These are phyloP conservation scores for Sylvia borin DNA, from an alignment of 2,797 vertebrate genomes.

Conservation along the genomic window DNA sequence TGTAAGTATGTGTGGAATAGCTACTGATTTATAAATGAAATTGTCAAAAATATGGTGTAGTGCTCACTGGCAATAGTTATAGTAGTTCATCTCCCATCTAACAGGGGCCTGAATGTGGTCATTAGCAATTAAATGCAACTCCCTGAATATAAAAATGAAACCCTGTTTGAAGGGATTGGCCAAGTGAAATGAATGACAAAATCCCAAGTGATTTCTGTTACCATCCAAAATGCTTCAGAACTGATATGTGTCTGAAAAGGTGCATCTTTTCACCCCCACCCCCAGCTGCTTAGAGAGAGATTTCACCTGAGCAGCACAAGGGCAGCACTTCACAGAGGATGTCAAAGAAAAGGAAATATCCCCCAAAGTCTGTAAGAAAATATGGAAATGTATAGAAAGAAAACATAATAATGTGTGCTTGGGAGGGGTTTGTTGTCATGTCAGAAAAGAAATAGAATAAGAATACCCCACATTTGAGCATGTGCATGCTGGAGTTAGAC, in stretches of 20 bases:
- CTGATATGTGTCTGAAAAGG: background rate
- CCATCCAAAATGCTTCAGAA: background rate
- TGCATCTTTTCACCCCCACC: background rate
- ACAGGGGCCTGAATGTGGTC: background rate
- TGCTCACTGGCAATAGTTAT: background rate
- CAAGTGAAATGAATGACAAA: background rate
- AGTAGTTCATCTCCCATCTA: background rate
- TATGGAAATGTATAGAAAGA: background rate
- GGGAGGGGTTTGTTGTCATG: background rate
- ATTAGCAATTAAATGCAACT: background rate
- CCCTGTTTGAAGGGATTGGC: background rate
- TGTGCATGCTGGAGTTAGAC: background rate
- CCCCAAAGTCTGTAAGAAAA: background rate
- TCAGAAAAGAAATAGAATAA: background rate
- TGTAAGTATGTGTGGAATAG: background rate
- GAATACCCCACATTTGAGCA: background rate
- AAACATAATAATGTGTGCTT: fast-evolving
- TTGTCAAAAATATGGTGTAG: background rate
- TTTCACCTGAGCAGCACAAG: background rate
- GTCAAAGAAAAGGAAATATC: background rate
- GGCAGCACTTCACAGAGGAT: background rate
- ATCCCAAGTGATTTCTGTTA: background rate
- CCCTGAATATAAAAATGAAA: background rate
- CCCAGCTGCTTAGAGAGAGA: background rate
- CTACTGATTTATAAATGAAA: background rate